Evolutionary conservation across 2,113 vertebrate genomes (phyloP), one percentile per base, ranked within the genome.

Genomic region (Monopterus albus): DNA sequence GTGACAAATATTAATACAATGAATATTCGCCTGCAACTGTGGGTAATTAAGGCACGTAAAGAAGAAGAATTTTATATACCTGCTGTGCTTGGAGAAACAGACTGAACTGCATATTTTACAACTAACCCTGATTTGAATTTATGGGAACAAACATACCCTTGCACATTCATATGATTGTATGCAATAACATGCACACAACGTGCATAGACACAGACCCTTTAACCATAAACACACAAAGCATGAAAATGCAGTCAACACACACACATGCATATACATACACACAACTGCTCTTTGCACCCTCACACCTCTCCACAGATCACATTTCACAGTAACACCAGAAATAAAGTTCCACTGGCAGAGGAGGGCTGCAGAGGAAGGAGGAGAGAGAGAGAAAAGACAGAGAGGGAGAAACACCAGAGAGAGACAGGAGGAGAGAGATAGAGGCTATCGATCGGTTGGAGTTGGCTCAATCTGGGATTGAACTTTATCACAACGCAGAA

Each of bases 401-500:
- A 72, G 47, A 38, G 39, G 35, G 39, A 73, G 65, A 38, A 56
- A 76, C 42, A 72, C 29, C 29, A 62, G 29, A 26, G 15, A 46
- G 60, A 59, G 53, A 50, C 9, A 36, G 68, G 43, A 43, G 46
- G 35, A 65, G 81, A 49, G 31, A 36, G 68, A 84, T 47, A 12
- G 69, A 75, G 49, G 47, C 71, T 51, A 84, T 87, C 55, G 85
- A 88, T 85, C 56, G 57, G 79, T 75, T 77, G 63, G 81, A 82
- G 76, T 86, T 75, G 74, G 75, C 82, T 89, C 87, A 78, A 77
- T 88, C 80, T 56, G 62, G 46, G 50, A 70, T 55, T 87, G 75
- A 87, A 87, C 86, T 88, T 86, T 75, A 87, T 87, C 84, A 79
- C 77, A 83, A 83, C 58, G 53, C 78, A 58, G 81, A 75, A 61